Conservation (phyloP, 2,888 invertebrate species). For the Periphyllus acericola region DNA sequence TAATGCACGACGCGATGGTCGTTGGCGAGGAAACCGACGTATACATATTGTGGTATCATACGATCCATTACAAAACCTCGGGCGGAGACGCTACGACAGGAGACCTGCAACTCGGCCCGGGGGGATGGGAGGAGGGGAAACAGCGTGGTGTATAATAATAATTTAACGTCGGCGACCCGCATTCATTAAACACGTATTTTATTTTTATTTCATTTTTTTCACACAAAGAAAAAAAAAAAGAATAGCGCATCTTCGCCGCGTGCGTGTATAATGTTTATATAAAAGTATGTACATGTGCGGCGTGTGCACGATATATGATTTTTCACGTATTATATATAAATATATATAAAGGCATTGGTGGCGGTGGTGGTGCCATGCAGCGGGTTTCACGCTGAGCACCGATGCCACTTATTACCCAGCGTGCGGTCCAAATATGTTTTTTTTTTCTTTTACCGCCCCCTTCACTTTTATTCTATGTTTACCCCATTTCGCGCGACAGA, state of each 20-base stretch:
- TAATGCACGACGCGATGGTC: too few species aligned
- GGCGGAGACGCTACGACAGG: not conserved
- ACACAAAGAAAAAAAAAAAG: not conserved
- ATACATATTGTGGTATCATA: too few species aligned
- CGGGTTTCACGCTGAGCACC: conserved; percentile 42
- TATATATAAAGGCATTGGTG: not conserved
- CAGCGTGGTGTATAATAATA: not conserved
- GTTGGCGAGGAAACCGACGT: too few species aligned
- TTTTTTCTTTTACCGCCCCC: conserved; percentile 8
- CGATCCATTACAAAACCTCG: not conserved
- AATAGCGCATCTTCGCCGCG: not conserved
- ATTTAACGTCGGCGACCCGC: not conserved
- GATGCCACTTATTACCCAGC: conserved; percentile 49
- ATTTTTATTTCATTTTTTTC: not conserved
- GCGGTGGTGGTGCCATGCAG: not conserved
- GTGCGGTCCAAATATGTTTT: conserved; percentile 50
- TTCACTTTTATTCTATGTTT: conserved; percentile 17
- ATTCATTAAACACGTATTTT: conserved; percentile 20
- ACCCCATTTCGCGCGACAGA: conserved; percentile 3
- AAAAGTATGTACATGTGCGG: not conserved
- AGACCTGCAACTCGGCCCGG: not conserved
- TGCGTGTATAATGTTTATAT: not conserved
- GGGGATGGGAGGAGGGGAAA: too few species aligned
- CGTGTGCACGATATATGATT: not conserved
- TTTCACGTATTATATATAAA: not conserved